These are phyloP conservation scores for Drosophila trichaetosa DNA, from an alignment of 2,888 invertebrate genomes.

Conservation along the genomic window DNA sequence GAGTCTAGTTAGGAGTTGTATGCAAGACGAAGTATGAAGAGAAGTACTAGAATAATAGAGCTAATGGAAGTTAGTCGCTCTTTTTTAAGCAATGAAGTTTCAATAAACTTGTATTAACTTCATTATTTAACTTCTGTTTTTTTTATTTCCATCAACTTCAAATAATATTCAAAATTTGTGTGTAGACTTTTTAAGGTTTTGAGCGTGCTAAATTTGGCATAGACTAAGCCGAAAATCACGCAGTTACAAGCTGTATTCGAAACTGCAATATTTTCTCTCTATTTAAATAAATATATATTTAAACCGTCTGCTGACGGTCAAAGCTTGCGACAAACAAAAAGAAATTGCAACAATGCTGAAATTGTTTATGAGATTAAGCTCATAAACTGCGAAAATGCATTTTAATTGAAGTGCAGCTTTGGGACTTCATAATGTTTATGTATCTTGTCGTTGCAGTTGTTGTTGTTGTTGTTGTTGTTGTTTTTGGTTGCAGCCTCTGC, in stretches of 20 bases:
- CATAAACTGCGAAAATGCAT: slow-evolving; percentile 84
- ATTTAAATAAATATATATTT: slow-evolving; percentile 30
- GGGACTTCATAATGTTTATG: slow-evolving; percentile 78
- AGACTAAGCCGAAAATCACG: neutral
- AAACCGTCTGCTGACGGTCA: slow-evolving; percentile 61
- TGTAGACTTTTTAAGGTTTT: neutral
- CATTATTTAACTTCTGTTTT: neutral
- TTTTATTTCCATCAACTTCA: too few species aligned
- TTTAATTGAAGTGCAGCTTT: slow-evolving; percentile 84
- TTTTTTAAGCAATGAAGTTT: neutral
- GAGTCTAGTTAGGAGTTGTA: neutral
- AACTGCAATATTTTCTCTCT: neutral
- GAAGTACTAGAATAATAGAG: neutral
- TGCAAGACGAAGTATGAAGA: too few species aligned
- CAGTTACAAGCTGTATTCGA: neutral
- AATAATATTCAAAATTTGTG: neutral
- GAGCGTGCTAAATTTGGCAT: neutral
- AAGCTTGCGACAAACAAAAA: slow-evolving; percentile 45
- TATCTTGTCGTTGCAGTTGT: slow-evolving; percentile 28
- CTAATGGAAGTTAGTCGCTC: fast-evolving
- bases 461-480: slow-evolving; percentile 36
- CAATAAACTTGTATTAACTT: neutral
- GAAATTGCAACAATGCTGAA: slow-evolving; percentile 64
- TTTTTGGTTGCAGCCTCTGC: slow-evolving; percentile 21
- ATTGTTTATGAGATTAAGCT: slow-evolving; percentile 81